phyloP scores from a whole-genome alignment of 2,888 invertebrate species.

The Serrognathus titanus region DNA sequence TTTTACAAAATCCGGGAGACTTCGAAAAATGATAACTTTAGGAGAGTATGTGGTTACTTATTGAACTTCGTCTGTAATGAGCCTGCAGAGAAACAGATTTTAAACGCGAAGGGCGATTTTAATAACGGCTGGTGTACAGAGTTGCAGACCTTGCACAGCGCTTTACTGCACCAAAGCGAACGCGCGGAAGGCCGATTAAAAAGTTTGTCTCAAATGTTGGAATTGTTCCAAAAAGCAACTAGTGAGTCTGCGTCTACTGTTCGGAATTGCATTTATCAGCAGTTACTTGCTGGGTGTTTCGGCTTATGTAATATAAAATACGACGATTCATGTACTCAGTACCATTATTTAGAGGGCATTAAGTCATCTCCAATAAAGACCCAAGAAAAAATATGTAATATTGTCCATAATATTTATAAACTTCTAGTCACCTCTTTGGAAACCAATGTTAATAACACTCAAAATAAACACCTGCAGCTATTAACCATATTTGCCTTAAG shows the following conservation, averaged over 20 bases:
- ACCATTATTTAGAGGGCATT: conserved; percentile 58
- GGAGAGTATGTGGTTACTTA: conserved; percentile 36
- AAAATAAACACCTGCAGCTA: conserved; percentile 48
- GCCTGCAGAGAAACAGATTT: conserved; percentile 35
- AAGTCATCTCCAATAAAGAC: conserved; percentile 50
- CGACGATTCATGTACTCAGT: conserved; percentile 46
- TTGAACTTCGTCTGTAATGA: conserved; percentile 43
- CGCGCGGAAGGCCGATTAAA: conserved; percentile 39
- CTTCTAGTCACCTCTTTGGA: conserved; percentile 51
- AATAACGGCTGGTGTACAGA: conserved; percentile 45
- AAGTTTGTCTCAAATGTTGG: conserved; percentile 44
- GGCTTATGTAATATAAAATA: conserved; percentile 47
- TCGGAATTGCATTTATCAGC: conserved; percentile 50
- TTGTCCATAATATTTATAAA: conserved; percentile 55
- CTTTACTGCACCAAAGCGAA: conserved; percentile 41
- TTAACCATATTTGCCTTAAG: conserved; percentile 56
- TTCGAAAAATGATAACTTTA: conserved; percentile 28
- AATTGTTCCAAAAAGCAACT: conserved; percentile 37
- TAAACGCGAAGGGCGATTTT: conserved; percentile 27
- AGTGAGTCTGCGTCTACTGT: conserved; percentile 34
- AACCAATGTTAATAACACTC: conserved; percentile 31
- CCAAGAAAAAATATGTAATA: conserved; percentile 52
- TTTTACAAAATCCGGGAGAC: conserved; percentile 36
- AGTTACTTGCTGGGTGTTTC: conserved; percentile 55
- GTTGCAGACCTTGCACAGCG: conserved; percentile 35